Evolutionary conservation across 1,140 invertebrate genomes (phyloP).

Genomic region (Drosophila bifasciata): DNA sequence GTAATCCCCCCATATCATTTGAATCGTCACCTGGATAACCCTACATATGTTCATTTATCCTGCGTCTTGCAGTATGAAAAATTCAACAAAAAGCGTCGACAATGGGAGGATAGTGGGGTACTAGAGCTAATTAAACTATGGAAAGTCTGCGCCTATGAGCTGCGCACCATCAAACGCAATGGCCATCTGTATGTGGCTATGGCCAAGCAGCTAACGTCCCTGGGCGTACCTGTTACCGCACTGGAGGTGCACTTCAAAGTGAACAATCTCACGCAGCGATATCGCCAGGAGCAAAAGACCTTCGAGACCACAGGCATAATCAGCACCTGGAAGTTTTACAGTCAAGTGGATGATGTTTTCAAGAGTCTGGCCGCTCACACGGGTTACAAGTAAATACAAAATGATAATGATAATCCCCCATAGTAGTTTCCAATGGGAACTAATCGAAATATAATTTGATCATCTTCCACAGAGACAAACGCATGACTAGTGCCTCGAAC

Average conservation of each 20-base stretch:
- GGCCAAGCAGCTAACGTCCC: constrained; percentile 77
- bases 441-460: background rate
- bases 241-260: constrained; percentile 83
- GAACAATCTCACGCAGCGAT: constrained; percentile 82
- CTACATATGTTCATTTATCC: too few relatives aligned
- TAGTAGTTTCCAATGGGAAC: background rate
- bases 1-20: constrained; percentile 11
- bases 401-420: background rate
- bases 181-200: constrained; percentile 84
- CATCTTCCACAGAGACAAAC: constrained; percentile 70
- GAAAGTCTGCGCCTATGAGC: constrained; percentile 84
- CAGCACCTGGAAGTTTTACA: constrained; percentile 83
- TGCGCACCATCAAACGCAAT: constrained; percentile 84
- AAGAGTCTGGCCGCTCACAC: constrained; percentile 80
- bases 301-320: constrained; percentile 81
- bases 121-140: constrained; percentile 83
- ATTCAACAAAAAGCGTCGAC: constrained; percentile 84
- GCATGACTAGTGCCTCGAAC: constrained; percentile 81
- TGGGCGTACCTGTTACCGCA: constrained; percentile 81
- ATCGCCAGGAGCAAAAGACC: constrained; percentile 81
- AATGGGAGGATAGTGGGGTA: constrained; percentile 84
- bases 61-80: constrained; percentile 83
- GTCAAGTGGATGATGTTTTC: constrained; percentile 83
- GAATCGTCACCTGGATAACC: background rate
- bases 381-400: constrained; percentile 77